phyloP scores from a whole-genome alignment of 1,140 invertebrate genomes.

The Aleiodes sp. region DNA sequence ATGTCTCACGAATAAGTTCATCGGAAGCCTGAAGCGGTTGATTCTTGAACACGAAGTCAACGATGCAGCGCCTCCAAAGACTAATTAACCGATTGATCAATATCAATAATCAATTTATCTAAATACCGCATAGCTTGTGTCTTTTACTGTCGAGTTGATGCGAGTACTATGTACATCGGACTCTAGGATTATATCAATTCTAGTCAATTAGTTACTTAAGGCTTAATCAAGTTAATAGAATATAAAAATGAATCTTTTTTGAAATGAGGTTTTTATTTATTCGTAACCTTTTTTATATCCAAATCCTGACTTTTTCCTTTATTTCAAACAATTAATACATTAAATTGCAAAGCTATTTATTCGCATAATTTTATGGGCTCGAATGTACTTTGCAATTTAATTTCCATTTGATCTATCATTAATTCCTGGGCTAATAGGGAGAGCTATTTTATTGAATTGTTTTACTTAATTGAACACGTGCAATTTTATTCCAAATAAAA shows the following conservation, averaged over 20 bases:
- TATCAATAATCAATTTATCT: conserved; percentile 28
- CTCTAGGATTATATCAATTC: conserved; percentile 25
- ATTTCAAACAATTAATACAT: background rate
- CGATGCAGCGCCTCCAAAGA: conserved; percentile 66
- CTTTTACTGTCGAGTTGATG: conserved; percentile 31
- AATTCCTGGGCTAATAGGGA: no score
- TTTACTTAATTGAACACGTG: no score
- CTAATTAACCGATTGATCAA: conserved; percentile 49
- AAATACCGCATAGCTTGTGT: conserved; percentile 28
- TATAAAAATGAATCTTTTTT: background rate
- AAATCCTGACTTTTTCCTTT: no score
- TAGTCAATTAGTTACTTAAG: conserved; percentile 25
- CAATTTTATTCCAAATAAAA: no score
- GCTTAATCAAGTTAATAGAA: conserved; percentile 19
- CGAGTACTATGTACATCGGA: conserved; percentile 15
- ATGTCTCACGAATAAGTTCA: conserved; percentile 38
- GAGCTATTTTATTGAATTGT: no score
- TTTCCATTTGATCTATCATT: no score
- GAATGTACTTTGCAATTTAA: no score
- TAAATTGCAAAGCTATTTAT: background rate
- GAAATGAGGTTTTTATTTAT: background rate
- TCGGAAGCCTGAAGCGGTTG: conserved; percentile 62
- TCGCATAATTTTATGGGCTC: no score
- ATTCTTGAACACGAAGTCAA: conserved; percentile 50
- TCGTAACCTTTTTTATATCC: conserved; percentile 26